Evolutionary conservation across 1,140 invertebrate species (phyloP).

Genomic region (Planococcus citri): DNA sequence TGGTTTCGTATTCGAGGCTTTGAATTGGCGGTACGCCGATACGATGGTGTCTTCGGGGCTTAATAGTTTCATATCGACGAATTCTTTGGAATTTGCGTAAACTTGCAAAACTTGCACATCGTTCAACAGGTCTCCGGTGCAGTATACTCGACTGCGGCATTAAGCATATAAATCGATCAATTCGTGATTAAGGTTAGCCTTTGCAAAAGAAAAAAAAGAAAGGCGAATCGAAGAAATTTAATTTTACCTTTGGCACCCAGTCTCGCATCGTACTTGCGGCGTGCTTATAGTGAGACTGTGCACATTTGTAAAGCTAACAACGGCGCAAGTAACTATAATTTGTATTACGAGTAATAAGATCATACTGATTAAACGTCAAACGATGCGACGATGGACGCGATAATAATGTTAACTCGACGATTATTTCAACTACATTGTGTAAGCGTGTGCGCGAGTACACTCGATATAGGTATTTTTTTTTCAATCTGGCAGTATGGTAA

Average conservation of each 20-base stretch:
- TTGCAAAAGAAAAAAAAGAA: background rate
- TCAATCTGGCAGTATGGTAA: too few species aligned
- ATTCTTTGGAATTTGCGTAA: constrained; percentile 77
- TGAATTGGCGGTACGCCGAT: constrained; percentile 23
- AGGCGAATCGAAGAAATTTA: too few species aligned
- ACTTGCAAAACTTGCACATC: constrained; percentile 64
- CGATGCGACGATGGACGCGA: too few species aligned
- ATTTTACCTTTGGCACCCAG: background rate
- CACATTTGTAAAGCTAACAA: too few species aligned
- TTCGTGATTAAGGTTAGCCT: background rate
- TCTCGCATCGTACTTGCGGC: background rate
- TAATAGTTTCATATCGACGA: constrained; percentile 77
- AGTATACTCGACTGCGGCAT: constrained; percentile 60
- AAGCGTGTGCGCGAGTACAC: too few species aligned
- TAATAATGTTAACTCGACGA: too few species aligned
- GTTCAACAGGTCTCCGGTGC: constrained; percentile 61
- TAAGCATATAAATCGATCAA: constrained; percentile 14
- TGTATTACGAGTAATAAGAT: too few species aligned
- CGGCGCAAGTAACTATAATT: too few species aligned
- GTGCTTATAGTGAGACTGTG: too few species aligned
- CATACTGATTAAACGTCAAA: too few species aligned
- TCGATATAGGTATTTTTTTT: too few species aligned
- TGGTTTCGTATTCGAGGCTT: constrained; percentile 28
- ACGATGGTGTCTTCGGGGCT: constrained; percentile 36
- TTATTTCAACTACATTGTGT: too few species aligned